Conservation (phyloP, 2,888 invertebrate species). For the Eupithecia centaureata region DNA sequence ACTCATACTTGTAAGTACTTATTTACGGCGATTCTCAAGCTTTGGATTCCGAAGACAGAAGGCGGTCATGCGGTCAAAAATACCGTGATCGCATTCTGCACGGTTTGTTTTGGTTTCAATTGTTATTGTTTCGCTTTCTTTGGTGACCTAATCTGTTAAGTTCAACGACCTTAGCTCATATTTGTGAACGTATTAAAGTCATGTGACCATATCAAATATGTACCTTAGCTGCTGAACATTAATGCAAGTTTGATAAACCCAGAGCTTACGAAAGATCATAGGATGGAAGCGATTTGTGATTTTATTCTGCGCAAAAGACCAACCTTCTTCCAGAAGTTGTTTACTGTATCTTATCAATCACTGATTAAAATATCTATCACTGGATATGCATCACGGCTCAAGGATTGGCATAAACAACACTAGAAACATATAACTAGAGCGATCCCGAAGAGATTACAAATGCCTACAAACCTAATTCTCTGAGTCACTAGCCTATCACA, state of each 20-base stretch:
- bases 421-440: constrained; percentile 13
- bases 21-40: background rate
- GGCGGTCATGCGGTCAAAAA: constrained; percentile 9
- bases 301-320: background rate
- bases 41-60: background rate
- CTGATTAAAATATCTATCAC: background rate
- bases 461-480: constrained; percentile 15
- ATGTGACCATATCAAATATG: too few species aligned
- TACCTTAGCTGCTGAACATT: background rate
- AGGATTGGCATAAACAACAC: background rate
- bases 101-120: constrained; percentile 2
- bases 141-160: background rate
- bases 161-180: background rate
- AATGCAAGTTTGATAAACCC: background rate
- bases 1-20: background rate
- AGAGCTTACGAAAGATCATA: background rate
- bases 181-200: background rate
- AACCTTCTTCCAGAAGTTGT: background rate
- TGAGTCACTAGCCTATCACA: constrained; percentile 31
- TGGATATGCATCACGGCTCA: background rate
- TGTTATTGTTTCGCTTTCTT: constrained; percentile 13
- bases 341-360: background rate
- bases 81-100: constrained; percentile 7
- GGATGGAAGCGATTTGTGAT: background rate
- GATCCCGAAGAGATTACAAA: constrained; percentile 18